Base-by-base conservation (phyloP, 2,797 vertebrate species). In the Lindbergichthys nudifrons region DNA sequence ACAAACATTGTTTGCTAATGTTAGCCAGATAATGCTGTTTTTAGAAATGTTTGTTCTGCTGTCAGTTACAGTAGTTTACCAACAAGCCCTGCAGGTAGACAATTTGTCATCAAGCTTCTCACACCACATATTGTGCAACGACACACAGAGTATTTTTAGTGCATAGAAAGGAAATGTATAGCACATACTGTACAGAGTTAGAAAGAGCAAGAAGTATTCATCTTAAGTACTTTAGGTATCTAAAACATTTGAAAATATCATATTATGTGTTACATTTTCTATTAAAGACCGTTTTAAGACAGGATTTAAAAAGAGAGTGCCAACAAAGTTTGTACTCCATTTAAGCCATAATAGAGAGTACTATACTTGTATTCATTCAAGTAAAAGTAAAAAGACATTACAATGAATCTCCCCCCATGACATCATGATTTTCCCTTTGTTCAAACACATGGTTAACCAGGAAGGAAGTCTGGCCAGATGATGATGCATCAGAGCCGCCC, bases 381-480 rank as follows among this genome's bases (percentile, higher is more conserved):
- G n/a, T 18, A 46, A 32, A 8, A 15, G 10, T 62, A 15, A 23
- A 32, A 3, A 15, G 10, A 3, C 30, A 73, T 45, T 64, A 30
- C 5, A 46, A 36, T 41, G 21, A 39, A 51, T 54, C 13, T 54
- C 12, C 53, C 56, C 59, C 21, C 53, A n/a, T 65, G 14, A 68
- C 61, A 36, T 19, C 14, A 45, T 26, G 13, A 9, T 51, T 53
- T 26, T 66, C 19, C 56, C 42, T 82, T 8, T 3, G 41, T 58
- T 72, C 18, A 56, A 63, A 74, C 64, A 74, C 4, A 66, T 30
- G 53, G 62, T 72, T 75, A 60, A 78, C 63, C 53, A 26, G 65
- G 61, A 63, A 71, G 67, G 67, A 81, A 78, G 60, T 80, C 48
- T 57, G 59, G 57, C 71, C 63, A 51, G 60, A 74, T 73, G 75